These are phyloP conservation scores for human (Homo sapiens) DNA, from an alignment of 2,113 vertebrate genomes.

Conservation along the genomic window DNA sequence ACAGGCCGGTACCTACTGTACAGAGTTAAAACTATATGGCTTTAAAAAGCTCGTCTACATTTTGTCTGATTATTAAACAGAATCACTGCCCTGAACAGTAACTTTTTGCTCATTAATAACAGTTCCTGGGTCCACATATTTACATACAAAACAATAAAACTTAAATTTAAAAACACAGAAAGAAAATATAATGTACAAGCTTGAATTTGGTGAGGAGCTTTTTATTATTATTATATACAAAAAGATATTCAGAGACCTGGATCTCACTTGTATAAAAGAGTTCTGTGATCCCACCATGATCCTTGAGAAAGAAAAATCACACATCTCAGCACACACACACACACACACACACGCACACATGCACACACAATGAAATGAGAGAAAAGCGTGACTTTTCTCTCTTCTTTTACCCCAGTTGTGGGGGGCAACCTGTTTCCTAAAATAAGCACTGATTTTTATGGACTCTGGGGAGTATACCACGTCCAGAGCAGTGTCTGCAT, in stretches of 20 bases:
- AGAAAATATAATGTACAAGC: conserved; percentile 90
- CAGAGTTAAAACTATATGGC: conserved; percentile 99
- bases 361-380: conserved; percentile 49
- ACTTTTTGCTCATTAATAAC: conserved; percentile 97
- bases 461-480: conserved; percentile 26
- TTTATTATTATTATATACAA: conserved; percentile 84
- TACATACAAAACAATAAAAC: conserved; percentile 92
- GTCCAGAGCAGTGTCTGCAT: conserved; percentile 55
- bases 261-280: conserved; percentile 87
- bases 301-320: conserved; percentile 80
- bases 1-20: conserved; percentile 98
- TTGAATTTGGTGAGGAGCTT: conserved; percentile 98
- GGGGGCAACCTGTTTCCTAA: conserved; percentile 59
- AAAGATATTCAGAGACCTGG: conserved; percentile 87
- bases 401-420: conserved; percentile 59
- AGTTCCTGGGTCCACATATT: conserved; percentile 99
- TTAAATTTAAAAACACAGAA: conserved; percentile 86
- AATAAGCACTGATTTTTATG: conserved; percentile 70
- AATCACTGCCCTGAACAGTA: conserved; percentile 94
- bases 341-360: not conserved
- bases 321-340: conserved; percentile 57
- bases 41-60: conserved; percentile 98
- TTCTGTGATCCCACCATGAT: conserved; percentile 83
- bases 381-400: conserved; percentile 74
- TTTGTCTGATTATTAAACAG: conserved; percentile 95